Conservation (phyloP, 2,113 vertebrate species). For the Poeciliopsis prolifica region DNA sequence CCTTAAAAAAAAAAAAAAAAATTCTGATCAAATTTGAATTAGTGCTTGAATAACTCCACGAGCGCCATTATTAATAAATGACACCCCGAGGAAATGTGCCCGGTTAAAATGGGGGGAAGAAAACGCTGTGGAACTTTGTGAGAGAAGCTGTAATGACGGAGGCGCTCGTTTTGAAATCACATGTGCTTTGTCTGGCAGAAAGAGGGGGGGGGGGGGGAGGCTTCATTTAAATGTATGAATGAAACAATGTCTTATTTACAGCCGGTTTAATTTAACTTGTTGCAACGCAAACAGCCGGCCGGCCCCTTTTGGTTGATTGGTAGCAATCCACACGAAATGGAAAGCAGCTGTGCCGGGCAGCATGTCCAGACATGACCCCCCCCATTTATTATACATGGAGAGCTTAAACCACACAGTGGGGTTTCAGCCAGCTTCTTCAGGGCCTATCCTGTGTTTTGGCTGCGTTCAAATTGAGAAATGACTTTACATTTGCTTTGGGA, state of each 20-base stretch:
- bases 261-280: background rate
- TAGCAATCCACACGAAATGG: background rate
- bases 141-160: conserved; percentile 23
- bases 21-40: background rate
- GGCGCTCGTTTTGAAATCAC: conserved; percentile 54
- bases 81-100: background rate
- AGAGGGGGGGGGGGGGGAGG: background rate
- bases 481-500: no score
- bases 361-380: conserved; percentile 53
- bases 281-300: background rate
- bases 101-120: background rate
- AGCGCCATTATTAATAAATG: background rate
- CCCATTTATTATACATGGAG: no score
- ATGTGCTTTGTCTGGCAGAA: conserved; percentile 57
- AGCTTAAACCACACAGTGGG: no score
- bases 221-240: background rate
- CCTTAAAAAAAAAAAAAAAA: background rate
- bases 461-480: no score
- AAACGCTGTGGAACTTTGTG: background rate
- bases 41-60: no score
- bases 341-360: conserved; percentile 37
- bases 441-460: no score
- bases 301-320: background rate
- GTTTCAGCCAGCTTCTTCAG: no score
- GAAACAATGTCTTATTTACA: background rate